phyloP scores from a whole-genome alignment of 2,113 vertebrate species.

The Gymnarchus niloticus region DNA sequence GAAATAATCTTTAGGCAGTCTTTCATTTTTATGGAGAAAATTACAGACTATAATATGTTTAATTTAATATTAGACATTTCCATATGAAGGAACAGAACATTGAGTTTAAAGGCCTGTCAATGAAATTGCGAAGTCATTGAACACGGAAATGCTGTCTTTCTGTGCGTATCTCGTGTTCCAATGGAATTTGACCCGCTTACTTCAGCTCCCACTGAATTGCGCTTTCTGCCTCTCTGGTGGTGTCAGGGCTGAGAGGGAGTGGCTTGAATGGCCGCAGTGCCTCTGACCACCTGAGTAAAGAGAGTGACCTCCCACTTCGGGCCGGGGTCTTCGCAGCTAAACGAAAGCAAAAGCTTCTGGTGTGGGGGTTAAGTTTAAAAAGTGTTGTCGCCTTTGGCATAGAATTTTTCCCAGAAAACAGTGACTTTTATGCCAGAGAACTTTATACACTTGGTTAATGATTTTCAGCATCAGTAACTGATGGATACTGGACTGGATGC shows the following conservation, averaged over 20 bases:
- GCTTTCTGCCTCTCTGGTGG: constrained; percentile 13
- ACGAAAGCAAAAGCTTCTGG: not conserved
- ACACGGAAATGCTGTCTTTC: not conserved
- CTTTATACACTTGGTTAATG: not conserved
- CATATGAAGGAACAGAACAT: not conserved
- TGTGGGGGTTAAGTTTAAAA: constrained; percentile 1
- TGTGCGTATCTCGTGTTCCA: no score
- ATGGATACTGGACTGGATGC: no score
- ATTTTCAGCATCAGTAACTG: not conserved
- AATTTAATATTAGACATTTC: not conserved
- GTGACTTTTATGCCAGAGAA: not conserved
- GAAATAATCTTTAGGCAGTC: not conserved
- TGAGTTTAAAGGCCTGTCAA: not conserved
- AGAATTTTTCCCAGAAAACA: not conserved
- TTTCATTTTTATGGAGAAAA: not conserved
- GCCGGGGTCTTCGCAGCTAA: no score
- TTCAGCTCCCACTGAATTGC: constrained; percentile 6
- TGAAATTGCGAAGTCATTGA: not conserved
- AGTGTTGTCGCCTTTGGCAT: no score
- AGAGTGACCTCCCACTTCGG: not conserved
- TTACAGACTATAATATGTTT: not conserved
- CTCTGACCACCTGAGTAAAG: constrained; percentile 13
- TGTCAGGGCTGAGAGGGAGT: not conserved
- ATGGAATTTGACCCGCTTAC: not conserved
- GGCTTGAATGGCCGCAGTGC: not conserved